Percentiles rank a stretch among this genome's conserved stretches.
Conservation (phyloP, 2,113 vertebrate species). For the Turnix velox region DNA sequence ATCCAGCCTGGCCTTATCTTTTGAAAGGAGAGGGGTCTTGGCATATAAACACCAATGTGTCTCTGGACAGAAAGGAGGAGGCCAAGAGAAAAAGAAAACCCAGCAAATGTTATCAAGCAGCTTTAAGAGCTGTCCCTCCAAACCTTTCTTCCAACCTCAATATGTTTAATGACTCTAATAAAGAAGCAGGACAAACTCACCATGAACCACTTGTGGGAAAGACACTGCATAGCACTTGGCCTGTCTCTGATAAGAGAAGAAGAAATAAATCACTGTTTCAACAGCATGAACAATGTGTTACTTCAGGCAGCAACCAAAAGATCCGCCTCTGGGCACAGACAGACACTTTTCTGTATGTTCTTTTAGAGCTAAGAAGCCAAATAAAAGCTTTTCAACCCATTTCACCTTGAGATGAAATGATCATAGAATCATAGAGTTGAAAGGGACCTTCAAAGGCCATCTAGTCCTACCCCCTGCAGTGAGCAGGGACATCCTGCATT, state of each 20-base stretch:
- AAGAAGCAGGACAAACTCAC: constrained; percentile 12
- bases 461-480: too few relatives aligned
- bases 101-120: background rate
- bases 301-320: background rate
- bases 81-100: background rate
- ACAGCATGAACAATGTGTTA: background rate
- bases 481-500: too few relatives aligned
- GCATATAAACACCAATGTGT: background rate
- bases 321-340: fast-evolving
- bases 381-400: background rate
- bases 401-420: background rate
- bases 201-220: constrained; percentile 63
- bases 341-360: fast-evolving
- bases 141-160: background rate
- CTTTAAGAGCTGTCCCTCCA: background rate
- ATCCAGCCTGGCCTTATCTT: too few relatives aligned
- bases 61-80: background rate
- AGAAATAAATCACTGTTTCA: background rate
- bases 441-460: too few relatives aligned
- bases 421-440: too few relatives aligned
- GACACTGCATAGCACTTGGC: constrained; percentile 47
- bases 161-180: background rate
- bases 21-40: background rate
- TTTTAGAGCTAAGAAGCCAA: background rate
- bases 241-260: constrained; percentile 35